Base-by-base conservation (phyloP, 2,888 invertebrate species). In the Dolichopus griseipennis region DNA sequence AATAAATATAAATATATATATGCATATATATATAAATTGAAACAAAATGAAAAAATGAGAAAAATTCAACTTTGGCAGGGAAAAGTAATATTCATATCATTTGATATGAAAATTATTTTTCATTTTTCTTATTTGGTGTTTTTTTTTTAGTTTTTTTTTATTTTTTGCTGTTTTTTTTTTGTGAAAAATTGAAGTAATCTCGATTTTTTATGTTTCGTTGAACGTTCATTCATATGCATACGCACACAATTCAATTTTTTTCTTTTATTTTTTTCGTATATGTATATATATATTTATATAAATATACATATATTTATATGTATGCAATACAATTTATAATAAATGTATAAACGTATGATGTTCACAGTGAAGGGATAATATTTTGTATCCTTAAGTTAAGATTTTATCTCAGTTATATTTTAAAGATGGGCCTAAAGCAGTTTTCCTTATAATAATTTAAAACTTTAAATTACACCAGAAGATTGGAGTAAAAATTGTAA, bases 141-240 rank as follows among this genome's bases (percentile, higher is more conserved):
- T 27, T 27, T 27, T 27, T 52, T n/a, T 15, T 52, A n/a, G n/a
- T n/a, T n/a, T n/a, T n/a, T n/a, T 52, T n/a, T 15, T 52, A 2
- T 5, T 27, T 27, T 27, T 27, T 27, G 27, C 3, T 27, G 2
- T 27, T 27, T 27, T 27, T 27, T 27, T 52, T n/a, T 15, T 52
- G 9, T 52, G 52, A 52, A 52, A 52, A 52, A 52, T 52, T 52
- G 52, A 52, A 52, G 52, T 52, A 52, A 52, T 52, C 18, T 52
- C 52, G 52, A 52, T 52, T 52, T 52, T 52, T 52, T 52, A 12
- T 52, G 52, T 52, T 52, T 52, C 52, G 52, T 52, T 52, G 52
- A 52, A 41, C 41, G 41, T 15, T 41, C 41, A 41, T 41, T 41
- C 41, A 41, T 41, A 41, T 41, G 41, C 41, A 52, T 52, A 52